Base-by-base conservation (phyloP, 2,888 invertebrate species). In the Caradrina clavipalpis region DNA sequence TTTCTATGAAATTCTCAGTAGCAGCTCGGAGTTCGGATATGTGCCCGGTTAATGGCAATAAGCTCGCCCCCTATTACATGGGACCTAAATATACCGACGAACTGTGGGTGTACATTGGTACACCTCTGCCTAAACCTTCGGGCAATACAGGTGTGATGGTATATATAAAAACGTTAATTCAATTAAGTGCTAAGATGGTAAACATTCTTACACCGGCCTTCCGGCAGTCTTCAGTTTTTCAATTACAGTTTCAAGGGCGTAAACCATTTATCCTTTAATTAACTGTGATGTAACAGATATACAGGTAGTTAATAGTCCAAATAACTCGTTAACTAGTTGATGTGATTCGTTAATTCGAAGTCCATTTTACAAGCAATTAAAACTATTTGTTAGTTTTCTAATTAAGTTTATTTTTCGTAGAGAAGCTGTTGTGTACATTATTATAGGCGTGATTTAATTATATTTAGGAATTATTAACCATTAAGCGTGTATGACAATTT, bases 341-440 rank as follows among this genome's bases (percentile, higher is more conserved):
- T 63, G 62, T 53, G 64, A 65, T 75, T 65, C 45, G 35, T 62
- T 64, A 69, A 77, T 79, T 78, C 69, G 51, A 64, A 57, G 59
- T 73, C 62, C 64, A 68, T 77, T 85, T 82, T 70, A 80, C 73
- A 79, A 80, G 67, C 61, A 71, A 85, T 86, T 82, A 80, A 80
- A 79, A 71, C 60, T 55, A 75, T 82, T 83, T 78, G 69, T 84
- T 81, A 76, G 61, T 60, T 58, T 49, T 22, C 31, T 55, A 57
- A 70, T 74, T 73, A 81, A 55, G 10, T 57, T 55, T 50, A 13
- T 55, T 72, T 54, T 54, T 49, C n/a, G 4, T 19, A n/a, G 42
- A 45, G 42, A 49, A 22, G 8, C 39, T 53, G 45, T 22, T 72
- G 21, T 42, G 22, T 58, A 45, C 19, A 49, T 73, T 57, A 31